phyloP scores from a whole-genome alignment of 2,113 vertebrate genomes.

The Percina caprodes region DNA sequence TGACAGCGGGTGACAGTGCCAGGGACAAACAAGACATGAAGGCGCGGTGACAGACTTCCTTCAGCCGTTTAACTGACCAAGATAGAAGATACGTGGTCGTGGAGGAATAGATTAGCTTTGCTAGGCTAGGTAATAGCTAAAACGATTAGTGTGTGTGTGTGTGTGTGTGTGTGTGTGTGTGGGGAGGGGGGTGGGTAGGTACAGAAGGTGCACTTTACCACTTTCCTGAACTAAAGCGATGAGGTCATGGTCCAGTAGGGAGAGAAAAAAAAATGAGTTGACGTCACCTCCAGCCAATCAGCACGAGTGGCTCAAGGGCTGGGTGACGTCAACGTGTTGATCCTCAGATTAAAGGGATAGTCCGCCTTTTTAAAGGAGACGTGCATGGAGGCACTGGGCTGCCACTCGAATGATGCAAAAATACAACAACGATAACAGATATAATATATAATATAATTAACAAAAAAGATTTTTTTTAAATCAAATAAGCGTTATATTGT shows the following conservation, averaged over 20 bases:
- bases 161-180: constrained; percentile 15
- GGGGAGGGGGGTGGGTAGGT: constrained; percentile 41
- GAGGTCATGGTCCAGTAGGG: constrained; percentile 88
- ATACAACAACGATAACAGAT: not conserved
- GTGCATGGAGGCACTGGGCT: not conserved
- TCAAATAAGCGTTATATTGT: not conserved
- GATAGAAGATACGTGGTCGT: no score
- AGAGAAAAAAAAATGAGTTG: constrained; percentile 76
- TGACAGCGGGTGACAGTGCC: constrained; percentile 72
- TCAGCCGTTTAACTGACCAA: constrained; percentile 7
- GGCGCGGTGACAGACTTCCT: constrained; percentile 14
- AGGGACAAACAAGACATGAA: constrained; percentile 49
- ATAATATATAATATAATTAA: no score
- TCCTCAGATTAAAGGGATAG: constrained; percentile 82
- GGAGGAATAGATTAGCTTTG: constrained; percentile 56
- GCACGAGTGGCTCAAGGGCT: constrained; percentile 80
- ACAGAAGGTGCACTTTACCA: constrained; percentile 85
- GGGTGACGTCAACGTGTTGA: constrained; percentile 88
- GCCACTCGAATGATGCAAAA: not conserved
- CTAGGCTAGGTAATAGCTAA: constrained; percentile 55
- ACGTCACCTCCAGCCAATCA: constrained; percentile 95
- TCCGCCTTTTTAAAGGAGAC: constrained; percentile 72
- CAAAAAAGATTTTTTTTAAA: not conserved
- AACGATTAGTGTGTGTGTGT: constrained; percentile 27
- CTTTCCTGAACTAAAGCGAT: constrained; percentile 88